Conservation (phyloP, 1,140 invertebrate species). For the Leucophenga varia region DNA sequence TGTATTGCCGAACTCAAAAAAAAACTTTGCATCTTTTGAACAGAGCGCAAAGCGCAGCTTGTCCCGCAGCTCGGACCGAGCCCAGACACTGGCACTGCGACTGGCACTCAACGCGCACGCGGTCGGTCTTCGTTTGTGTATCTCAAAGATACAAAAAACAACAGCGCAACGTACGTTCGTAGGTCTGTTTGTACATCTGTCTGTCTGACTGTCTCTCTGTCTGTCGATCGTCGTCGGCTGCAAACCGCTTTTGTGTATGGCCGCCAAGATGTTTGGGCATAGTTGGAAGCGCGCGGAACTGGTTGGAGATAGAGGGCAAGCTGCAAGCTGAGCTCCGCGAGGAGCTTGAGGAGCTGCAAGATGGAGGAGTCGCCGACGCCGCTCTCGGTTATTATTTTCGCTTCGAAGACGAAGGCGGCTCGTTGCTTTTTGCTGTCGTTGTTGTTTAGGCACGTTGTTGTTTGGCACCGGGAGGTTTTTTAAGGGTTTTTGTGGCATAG, state of each 20-base stretch:
- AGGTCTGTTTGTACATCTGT: slow-evolving; percentile 19
- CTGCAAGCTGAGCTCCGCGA: slow-evolving; percentile 2
- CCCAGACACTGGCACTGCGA: slow-evolving; percentile 2
- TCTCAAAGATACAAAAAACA: slow-evolving; percentile 41
- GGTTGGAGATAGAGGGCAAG: slow-evolving; percentile 28
- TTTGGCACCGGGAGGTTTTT: slow-evolving; percentile 49
- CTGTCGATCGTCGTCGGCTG: slow-evolving; percentile 30
- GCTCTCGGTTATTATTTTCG: slow-evolving; percentile 50
- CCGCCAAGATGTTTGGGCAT: slow-evolving; percentile 43
- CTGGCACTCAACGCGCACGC: slow-evolving; percentile 24
- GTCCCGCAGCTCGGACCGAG: slow-evolving; percentile 20
- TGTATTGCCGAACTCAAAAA: slow-evolving; percentile 33
- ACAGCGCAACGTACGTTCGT: too few species aligned
- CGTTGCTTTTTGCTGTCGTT: slow-evolving; percentile 19
- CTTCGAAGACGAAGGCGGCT: slow-evolving; percentile 15
- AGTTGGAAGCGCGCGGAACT: slow-evolving; percentile 47
- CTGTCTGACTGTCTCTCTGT: slow-evolving; percentile 22
- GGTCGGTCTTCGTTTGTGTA: slow-evolving; percentile 35
- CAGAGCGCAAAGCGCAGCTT: slow-evolving; percentile 44
- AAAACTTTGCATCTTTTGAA: slow-evolving; percentile 53
- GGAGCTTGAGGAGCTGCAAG: slow-evolving; percentile 17
- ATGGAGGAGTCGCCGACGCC: slow-evolving; percentile 8
- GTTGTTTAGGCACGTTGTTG: slow-evolving; percentile 28
- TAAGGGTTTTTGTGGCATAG: slow-evolving; percentile 52
- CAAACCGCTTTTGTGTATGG: slow-evolving; percentile 50